Base-by-base conservation (phyloP, 2,113 vertebrate genomes). In the Sylvilagus bachmani region DNA sequence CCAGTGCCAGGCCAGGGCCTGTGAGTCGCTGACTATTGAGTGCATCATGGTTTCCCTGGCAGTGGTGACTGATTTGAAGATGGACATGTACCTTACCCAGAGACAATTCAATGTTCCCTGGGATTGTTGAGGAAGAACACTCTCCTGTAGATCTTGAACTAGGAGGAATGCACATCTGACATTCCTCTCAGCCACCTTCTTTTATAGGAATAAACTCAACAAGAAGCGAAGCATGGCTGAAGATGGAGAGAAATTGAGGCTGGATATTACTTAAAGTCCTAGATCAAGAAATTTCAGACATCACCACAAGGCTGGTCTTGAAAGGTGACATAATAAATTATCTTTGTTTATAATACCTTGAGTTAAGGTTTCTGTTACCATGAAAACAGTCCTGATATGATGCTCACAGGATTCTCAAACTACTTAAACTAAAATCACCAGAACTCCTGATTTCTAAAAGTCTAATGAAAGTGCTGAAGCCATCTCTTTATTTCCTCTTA, bases 301-400 rank as follows among this genome's bases (percentile, higher is more conserved):
- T 70, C 29, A 51, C 74, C 31, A n/a, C 21, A 62, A 75, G 3
- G 10, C 27, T 79, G 64, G 19, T 36, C 38, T 87, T 62, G 49
- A 10, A 64, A 90, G 27, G 61, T 33, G 33, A 33, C 12, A 7
- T 69, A 24, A 66, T 55, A 79, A 51, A 25, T 75, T 74, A 77
- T 86, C 29, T 87, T 81, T 83, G 6, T 38, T 92, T 55, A 61
- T 53, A 79, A 73, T 58, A 78, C 6, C 21, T 75, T 24, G 21
- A 58, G 8, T 71, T 78, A 81, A 3, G 16, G 5, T 73, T 79
- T 95, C 79, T 89, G 13, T 88, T 82, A 78, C 31, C 74, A 95
- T 0, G 29, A 70, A 55, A n/a, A 69, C 22, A 29, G 11, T 24
- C 22, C 22, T 44, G 31, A 27, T 51, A 73, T 0, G 70, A 14